These are phyloP conservation scores for Tetragonula carbonaria DNA, from an alignment of 2,888 invertebrate species.

Conservation along the genomic window DNA sequence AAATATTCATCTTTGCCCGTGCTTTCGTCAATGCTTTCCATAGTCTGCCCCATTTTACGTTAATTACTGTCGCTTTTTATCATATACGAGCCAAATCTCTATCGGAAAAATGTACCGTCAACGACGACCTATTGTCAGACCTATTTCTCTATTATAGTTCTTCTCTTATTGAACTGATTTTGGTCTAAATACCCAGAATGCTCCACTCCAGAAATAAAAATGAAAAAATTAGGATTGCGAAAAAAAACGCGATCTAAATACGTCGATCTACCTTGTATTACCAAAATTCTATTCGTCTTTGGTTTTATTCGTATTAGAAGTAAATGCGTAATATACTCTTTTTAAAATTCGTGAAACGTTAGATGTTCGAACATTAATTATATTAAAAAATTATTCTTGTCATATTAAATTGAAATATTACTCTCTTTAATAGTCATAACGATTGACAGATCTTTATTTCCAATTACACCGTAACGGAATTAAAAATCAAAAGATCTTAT, in stretches of 20 bases:
- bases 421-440: too few species aligned
- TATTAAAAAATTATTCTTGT: not conserved
- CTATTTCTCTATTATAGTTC: constrained; percentile 1
- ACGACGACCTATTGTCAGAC: not conserved
- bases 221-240: not conserved
- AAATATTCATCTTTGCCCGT: constrained; percentile 6
- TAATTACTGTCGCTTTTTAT: constrained; percentile 16
- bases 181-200: not conserved
- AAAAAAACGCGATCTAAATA: not conserved
- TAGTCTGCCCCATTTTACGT: not conserved
- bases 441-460: not conserved
- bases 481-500: too few species aligned
- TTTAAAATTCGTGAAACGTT: not conserved
- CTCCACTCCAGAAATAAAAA: not conserved
- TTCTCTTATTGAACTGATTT: not conserved
- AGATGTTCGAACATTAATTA: not conserved
- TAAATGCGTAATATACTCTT: not conserved
- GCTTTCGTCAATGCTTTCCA: not conserved
- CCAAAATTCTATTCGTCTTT: not conserved
- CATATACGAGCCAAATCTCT: not conserved
- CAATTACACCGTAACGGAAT: not conserved
- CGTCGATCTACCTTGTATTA: not conserved
- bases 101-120: not conserved
- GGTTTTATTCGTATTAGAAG: not conserved
- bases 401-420: too few species aligned